Conservation (phyloP, 2,888 invertebrate species). For the Holacanthella duospinosa region DNA sequence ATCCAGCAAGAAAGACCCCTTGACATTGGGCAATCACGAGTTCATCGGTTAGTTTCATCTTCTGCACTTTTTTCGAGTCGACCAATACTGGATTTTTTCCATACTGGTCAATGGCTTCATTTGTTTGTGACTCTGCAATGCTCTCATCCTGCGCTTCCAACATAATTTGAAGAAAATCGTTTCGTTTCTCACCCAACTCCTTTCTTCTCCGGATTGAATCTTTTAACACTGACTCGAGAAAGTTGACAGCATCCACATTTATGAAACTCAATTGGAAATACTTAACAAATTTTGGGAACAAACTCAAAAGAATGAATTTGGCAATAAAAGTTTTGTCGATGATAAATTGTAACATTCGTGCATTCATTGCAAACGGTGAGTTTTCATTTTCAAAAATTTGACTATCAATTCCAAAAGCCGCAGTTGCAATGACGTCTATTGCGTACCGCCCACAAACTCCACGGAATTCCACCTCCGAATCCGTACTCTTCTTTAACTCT, state of each 20-base stretch:
- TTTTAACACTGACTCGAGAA: not conserved
- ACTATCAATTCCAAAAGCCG: constrained; percentile 44
- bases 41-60: no score
- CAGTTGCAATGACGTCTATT: constrained; percentile 40
- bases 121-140: not conserved
- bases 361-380: constrained; percentile 40
- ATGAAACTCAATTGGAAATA: not conserved
- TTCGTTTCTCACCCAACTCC: constrained; percentile 1
- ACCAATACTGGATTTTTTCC: not conserved
- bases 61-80: not conserved
- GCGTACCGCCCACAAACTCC: constrained; percentile 31
- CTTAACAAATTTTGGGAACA: not conserved
- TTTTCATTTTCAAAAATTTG: constrained; percentile 40
- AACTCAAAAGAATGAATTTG: not conserved
- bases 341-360: constrained; percentile 15
- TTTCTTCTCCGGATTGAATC: not conserved
- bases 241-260: not conserved
- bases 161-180: constrained; percentile 15
- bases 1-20: no score
- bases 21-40: no score
- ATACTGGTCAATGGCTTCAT: not conserved
- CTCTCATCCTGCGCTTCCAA: constrained; percentile 7
- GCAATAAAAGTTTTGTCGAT: not conserved
- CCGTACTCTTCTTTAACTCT: constrained; percentile 14
- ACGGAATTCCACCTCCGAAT: constrained; percentile 16